These are phyloP conservation scores for Diachasma alloeum DNA, from an alignment of 1,140 invertebrate species.

Conservation along the genomic window DNA sequence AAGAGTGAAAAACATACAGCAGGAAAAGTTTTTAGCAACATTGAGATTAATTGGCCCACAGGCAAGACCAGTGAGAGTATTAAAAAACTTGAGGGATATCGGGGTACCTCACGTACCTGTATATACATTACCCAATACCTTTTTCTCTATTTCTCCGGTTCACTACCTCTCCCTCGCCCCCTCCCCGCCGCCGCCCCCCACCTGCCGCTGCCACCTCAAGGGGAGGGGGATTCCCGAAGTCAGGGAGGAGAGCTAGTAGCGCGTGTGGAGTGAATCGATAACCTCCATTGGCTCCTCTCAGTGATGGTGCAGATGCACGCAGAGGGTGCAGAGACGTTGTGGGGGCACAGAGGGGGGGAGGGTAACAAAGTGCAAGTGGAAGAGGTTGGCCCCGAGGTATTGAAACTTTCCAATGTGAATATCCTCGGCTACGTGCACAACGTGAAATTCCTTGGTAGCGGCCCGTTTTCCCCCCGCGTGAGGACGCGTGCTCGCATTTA, in stretches of 20 bases:
- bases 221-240: neutral
- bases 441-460: neutral
- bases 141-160: neutral
- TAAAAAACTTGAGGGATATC: neutral
- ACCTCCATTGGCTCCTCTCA: neutral
- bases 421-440: neutral
- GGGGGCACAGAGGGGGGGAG: neutral
- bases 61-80: neutral
- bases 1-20: neutral
- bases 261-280: slow-evolving; percentile 1
- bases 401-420: slow-evolving; percentile 6
- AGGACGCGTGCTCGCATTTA: neutral
- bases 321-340: neutral
- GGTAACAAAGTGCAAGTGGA: neutral
- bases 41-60: neutral
- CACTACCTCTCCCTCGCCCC: no score
- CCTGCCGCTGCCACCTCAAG: no score
- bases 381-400: neutral
- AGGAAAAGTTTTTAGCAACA: neutral
- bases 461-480: neutral
- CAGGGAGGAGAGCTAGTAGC: neutral
- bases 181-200: no score
- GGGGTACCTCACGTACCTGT: neutral
- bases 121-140: neutral
- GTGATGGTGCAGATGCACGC: neutral